Evolutionary conservation across 2,888 invertebrate species (phyloP).

Genomic region (Harpagoxenus sublaevis): DNA sequence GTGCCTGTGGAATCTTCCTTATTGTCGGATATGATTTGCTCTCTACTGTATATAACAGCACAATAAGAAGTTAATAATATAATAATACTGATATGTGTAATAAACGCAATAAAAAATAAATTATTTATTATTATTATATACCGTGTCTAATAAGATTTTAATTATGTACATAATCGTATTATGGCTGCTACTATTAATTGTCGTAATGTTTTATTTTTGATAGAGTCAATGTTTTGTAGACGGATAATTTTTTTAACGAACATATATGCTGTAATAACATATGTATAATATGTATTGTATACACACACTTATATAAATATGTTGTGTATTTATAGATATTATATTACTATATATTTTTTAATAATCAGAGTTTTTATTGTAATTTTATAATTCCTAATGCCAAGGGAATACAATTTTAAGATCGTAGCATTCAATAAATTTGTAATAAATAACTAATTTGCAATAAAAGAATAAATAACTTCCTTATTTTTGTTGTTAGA

Average conservation of each 20-base stretch:
- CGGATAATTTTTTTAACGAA: not conserved
- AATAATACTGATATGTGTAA: not conserved
- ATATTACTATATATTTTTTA: not conserved
- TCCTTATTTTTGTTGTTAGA: not conserved
- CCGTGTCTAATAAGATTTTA: not conserved
- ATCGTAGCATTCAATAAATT: not conserved
- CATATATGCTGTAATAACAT: not conserved
- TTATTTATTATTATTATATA: not conserved
- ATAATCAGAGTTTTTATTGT: not conserved
- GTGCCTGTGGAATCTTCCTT: slow-evolving; percentile 15
- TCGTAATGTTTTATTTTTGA: not conserved
- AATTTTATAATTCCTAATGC: not conserved
- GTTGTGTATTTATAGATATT: not conserved
- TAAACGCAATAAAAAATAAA: not conserved
- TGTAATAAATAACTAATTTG: not conserved
- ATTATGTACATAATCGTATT: not conserved
- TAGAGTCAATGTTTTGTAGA: not conserved
- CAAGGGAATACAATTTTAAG: not conserved
- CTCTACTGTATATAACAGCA: not conserved
- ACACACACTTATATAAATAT: too few species aligned
- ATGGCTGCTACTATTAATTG: not conserved
- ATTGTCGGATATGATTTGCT: slow-evolving; percentile 20
- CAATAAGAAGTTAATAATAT: not conserved
- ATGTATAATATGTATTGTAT: not conserved
- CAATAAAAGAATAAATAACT: not conserved